Conservation (phyloP, 2,888 invertebrate species). For the Idaea biselata region DNA sequence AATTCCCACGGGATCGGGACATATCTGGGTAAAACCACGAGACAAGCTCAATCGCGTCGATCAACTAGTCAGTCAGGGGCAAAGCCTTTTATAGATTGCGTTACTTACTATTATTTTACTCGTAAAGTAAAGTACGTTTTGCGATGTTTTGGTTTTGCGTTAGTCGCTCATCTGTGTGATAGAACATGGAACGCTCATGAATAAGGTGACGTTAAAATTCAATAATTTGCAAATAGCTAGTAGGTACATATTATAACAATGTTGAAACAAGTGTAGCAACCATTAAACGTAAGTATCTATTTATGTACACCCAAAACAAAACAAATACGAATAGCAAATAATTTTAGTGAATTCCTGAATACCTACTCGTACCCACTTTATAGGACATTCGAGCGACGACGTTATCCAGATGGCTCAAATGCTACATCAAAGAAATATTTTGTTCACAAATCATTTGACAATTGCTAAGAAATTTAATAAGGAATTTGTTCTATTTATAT, state of each 20-base stretch:
- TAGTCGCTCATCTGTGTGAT: too few species aligned
- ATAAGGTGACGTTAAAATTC: too few species aligned
- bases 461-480: slow-evolving; percentile 39
- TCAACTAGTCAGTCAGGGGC: too few species aligned
- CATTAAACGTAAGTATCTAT: neutral
- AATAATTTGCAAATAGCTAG: too few species aligned
- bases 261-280: slow-evolving; percentile 2
- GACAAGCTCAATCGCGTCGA: too few species aligned
- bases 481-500: slow-evolving; percentile 29
- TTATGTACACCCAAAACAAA: neutral
- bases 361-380: slow-evolving; percentile 43
- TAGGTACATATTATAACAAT: neutral
- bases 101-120: too few species aligned
- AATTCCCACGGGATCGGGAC: too few species aligned
- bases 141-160: too few species aligned
- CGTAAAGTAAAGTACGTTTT: too few species aligned
- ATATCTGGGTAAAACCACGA: too few species aligned
- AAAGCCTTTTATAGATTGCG: too few species aligned
- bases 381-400: slow-evolving; percentile 60
- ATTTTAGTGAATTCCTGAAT: slow-evolving; percentile 16
- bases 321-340: neutral
- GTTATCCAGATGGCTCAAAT: slow-evolving; percentile 59
- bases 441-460: slow-evolving; percentile 38
- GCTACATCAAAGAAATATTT: slow-evolving; percentile 55
- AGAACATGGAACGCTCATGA: too few species aligned